Conservation (phyloP, 2,797 vertebrate genomes). For the Gila robusta region DNA sequence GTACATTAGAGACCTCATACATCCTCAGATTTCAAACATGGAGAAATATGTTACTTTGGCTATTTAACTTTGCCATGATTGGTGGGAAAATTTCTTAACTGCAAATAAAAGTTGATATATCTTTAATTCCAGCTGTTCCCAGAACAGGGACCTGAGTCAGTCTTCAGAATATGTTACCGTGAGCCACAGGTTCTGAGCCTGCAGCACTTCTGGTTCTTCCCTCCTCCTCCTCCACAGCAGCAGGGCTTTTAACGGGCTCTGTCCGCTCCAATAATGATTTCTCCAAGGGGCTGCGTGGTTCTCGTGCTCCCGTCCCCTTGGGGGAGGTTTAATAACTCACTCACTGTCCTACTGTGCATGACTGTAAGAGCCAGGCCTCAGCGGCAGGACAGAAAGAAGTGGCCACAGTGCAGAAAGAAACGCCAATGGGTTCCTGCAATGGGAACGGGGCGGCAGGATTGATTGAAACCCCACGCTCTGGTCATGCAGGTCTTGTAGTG, state of each 20-base stretch:
- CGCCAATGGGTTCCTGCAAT: conserved; percentile 8
- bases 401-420: neutral
- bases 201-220: conserved; percentile 12
- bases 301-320: neutral
- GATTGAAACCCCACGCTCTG: conserved; percentile 19
- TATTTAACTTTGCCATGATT: neutral
- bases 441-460: neutral
- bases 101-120: neutral
- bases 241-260: conserved; percentile 33
- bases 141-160: neutral
- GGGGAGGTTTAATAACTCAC: conserved; percentile 54
- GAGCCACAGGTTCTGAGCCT: neutral
- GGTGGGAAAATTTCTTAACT: too few species aligned
- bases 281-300: conserved; percentile 26
- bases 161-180: neutral
- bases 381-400: neutral
- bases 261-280: conserved; percentile 40
- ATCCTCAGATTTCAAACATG: neutral
- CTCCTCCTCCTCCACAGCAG: conserved; percentile 5
- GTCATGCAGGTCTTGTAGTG: conserved; percentile 10
- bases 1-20: neutral
- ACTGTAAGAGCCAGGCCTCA: conserved; percentile 23
- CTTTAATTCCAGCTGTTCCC: neutral
- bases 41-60: neutral
- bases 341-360: conserved; percentile 51